Base-by-base conservation (phyloP, 2,113 vertebrate genomes). In the Aptenodytes patagonicus region DNA sequence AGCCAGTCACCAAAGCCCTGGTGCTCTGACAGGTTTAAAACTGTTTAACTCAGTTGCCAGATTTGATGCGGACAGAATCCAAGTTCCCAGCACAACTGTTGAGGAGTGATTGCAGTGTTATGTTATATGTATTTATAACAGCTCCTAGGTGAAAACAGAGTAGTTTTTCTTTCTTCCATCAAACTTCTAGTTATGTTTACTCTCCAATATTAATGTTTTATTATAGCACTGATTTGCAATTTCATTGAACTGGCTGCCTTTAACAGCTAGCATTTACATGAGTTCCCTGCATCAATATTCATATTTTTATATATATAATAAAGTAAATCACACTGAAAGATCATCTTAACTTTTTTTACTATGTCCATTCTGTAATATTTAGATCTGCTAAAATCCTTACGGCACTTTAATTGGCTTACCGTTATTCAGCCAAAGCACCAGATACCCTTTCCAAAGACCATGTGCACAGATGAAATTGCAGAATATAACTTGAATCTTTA, bases 281-380 rank as follows among this genome's bases (percentile, higher is more conserved):
- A 42, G 38, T 61, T 87, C 42, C 52, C 64, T 40, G 26, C 79
- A 90, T 64, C 38, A 4, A 49, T 46, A 79, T 62, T 80, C 69
- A 7, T 38, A 52, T 49, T 80, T 93, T 87, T 88, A 79, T 86
- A 24, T 17, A 46, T 15, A 70, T 9, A 86, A 91, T 91, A 94
- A 81, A 93, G 77, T 32, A 71, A 83, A 78, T 51, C 29, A 25
- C 21, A 11, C 66, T 13, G 70, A 87, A 91, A 76, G 38, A 87
- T 73, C 83, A 73, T 66, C 70, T 51, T 13, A 68, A 62, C 46
- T 87, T 90, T 93, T 84, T 95, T 95, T 96, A 75, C 76, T 80
- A 70, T 66, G 68, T 46, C 61, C 54, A 49, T 58, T 66, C 75
- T 70, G 68, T 44, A 62, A 52, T 85, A 70, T 82, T 78, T 34